phyloP scores from a whole-genome alignment of 2,113 vertebrate genomes.

The Microcebus jonahi region DNA sequence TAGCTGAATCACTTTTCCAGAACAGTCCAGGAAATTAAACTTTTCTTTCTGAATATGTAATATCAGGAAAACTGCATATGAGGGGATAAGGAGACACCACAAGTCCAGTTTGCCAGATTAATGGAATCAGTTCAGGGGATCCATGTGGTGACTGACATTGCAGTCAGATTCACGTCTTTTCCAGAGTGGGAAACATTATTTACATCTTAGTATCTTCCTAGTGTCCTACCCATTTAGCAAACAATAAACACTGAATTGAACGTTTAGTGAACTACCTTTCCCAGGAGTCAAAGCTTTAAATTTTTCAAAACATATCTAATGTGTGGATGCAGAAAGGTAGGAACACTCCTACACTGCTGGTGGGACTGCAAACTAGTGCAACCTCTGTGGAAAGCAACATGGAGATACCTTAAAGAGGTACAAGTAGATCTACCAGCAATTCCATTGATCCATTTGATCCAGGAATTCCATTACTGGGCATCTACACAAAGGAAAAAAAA shows the following conservation, averaged over 20 bases:
- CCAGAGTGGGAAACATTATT: background rate
- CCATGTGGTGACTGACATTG: background rate
- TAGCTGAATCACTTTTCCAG: background rate
- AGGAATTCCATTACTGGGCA: too few relatives aligned
- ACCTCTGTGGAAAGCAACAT: too few relatives aligned
- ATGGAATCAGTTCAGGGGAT: background rate
- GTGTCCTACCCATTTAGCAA: background rate
- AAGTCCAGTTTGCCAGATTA: background rate
- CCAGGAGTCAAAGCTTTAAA: background rate
- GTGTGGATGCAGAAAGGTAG: too few relatives aligned
- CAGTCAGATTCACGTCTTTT: background rate
- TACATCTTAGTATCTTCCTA: background rate
- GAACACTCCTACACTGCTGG: too few relatives aligned
- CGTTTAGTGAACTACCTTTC: background rate
- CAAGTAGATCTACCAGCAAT: too few relatives aligned
- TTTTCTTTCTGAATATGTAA: background rate
- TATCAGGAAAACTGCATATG: background rate
- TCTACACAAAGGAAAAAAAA: too few relatives aligned
- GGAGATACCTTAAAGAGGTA: too few relatives aligned
- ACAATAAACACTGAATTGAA: background rate
- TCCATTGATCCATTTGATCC: too few relatives aligned
- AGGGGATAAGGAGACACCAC: background rate
- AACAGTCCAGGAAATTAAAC: background rate
- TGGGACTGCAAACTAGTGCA: too few relatives aligned
- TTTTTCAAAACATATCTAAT: too few relatives aligned